A percentile compares a stretch with the other conserved stretches of the same genome.
Conservation (phyloP, 2,888 invertebrate genomes). For the Hermodice carunculata region DNA sequence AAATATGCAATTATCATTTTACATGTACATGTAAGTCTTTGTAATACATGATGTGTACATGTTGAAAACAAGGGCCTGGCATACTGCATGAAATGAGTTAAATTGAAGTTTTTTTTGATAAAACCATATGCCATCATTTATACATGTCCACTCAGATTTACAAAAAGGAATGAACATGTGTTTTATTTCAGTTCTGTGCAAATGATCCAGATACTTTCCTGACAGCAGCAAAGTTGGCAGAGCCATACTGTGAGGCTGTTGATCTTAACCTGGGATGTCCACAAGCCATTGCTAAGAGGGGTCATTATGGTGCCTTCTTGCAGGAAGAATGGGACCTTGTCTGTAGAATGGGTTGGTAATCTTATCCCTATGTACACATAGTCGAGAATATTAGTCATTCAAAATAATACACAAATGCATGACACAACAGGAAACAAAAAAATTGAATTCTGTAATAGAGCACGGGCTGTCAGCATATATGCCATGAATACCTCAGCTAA, state of each 20-base stretch:
- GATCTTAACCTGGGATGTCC: constrained; percentile 99
- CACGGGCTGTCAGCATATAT: no score
- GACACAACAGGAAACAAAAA: no score
- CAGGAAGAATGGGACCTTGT: constrained; percentile 96
- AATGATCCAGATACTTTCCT: constrained; percentile 91
- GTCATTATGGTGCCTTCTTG: constrained; percentile 95
- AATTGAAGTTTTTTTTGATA: neutral
- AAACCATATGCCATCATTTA: neutral
- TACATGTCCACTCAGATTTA: no score
- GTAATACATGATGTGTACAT: neutral
- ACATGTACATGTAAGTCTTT: neutral
- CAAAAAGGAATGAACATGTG: no score
- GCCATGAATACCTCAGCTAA: no score
- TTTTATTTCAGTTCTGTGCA: constrained; percentile 88
- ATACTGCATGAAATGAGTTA: neutral
- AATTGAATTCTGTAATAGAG: no score
- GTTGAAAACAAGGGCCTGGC: no score
- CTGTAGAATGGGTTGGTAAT: constrained; percentile 79
- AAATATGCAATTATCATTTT: no score
- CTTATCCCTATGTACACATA: neutral
- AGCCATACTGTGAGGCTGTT: constrained; percentile 91
- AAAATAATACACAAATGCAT: no score
- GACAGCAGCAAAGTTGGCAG: constrained; percentile 88
- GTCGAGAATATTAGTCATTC: neutral
- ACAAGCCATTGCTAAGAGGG: constrained; percentile 95